Conservation (phyloP, 1,140 invertebrate genomes). For the Diplogasteroides magnus region DNA sequence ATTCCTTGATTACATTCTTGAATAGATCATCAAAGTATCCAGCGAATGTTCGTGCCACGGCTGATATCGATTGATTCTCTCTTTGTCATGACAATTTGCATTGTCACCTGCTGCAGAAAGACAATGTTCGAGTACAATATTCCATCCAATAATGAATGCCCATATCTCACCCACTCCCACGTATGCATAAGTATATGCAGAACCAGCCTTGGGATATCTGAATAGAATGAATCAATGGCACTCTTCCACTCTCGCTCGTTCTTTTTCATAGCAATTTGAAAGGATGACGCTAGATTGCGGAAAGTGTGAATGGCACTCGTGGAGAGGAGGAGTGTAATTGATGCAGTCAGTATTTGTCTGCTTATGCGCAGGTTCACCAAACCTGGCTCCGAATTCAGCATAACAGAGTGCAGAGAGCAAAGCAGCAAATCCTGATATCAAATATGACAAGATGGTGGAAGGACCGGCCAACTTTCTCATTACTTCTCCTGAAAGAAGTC, state of each 20-base stretch:
- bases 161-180: slow-evolving; percentile 83
- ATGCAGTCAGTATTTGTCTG: no score
- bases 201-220: slow-evolving; percentile 79
- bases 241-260: no score
- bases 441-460: slow-evolving; percentile 76
- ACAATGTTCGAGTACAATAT: slow-evolving; percentile 82
- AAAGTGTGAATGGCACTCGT: background rate
- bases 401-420: slow-evolving; percentile 76
- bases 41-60: slow-evolving; percentile 85
- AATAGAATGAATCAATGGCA: no score
- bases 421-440: slow-evolving; percentile 77
- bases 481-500: slow-evolving; percentile 66
- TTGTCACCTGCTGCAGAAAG: slow-evolving; percentile 56
- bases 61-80: slow-evolving; percentile 48
- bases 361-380: background rate
- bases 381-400: slow-evolving; percentile 75
- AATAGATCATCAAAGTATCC: slow-evolving; percentile 81
- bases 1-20: slow-evolving; percentile 60
- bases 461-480: slow-evolving; percentile 79
- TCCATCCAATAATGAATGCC: slow-evolving; percentile 84
- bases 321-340: no score
- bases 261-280: background rate
- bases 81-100: no score
- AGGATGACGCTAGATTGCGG: background rate
- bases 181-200: slow-evolving; percentile 68